Evolutionary conservation across 2,888 invertebrate genomes (phyloP).

Genomic region (Plusia festucae): DNA sequence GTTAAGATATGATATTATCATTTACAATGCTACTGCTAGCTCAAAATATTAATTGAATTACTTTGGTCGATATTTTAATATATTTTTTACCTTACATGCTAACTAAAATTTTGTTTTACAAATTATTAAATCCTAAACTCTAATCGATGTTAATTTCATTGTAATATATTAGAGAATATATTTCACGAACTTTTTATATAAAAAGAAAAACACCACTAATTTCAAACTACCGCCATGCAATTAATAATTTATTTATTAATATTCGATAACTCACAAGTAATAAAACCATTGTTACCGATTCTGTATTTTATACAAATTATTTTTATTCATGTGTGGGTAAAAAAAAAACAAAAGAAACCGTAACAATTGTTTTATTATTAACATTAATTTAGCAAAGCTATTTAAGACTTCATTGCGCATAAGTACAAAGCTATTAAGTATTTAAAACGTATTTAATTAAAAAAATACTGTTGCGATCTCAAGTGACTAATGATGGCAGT

Average conservation of each 20-base stretch:
- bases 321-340: not conserved
- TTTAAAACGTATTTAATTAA: conserved; percentile 17
- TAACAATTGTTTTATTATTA: conserved; percentile 53
- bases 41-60: not conserved
- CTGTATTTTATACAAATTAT: not conserved
- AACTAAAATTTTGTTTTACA: not conserved
- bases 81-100: not conserved
- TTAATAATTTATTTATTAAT: not conserved
- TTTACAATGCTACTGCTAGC: not conserved
- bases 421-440: conserved; percentile 62
- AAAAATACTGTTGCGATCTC: conserved; percentile 23
- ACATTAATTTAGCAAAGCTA: conserved; percentile 38
- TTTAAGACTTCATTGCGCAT: conserved; percentile 52
- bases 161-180: not conserved
- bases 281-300: conserved; percentile 48
- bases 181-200: not conserved
- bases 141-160: conserved; percentile 1
- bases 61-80: not conserved
- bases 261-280: conserved; percentile 4
- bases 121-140: not conserved
- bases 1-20: not conserved
- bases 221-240: conserved; percentile 6
- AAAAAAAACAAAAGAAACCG: conserved; percentile 46
- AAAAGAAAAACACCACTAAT: conserved; percentile 2
- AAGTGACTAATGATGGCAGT: conserved; percentile 39